Conservation (phyloP, 2,888 invertebrate genomes). For the Drosophila affinis region DNA sequence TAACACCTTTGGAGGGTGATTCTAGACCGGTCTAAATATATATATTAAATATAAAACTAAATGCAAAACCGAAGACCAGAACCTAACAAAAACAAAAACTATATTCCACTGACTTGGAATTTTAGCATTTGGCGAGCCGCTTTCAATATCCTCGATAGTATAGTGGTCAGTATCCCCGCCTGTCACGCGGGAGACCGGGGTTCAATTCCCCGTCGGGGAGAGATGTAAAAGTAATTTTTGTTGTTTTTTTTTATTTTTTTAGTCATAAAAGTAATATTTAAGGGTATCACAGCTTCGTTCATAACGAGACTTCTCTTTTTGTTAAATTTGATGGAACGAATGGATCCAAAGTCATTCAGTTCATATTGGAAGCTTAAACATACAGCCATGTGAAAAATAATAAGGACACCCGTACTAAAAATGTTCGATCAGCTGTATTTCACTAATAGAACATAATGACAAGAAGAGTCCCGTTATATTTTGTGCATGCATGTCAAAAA, state of each 20-base stretch:
- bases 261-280: too few species aligned
- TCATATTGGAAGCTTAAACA: too few species aligned
- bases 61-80: neutral
- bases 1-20: slow-evolving; percentile 50
- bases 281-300: too few species aligned
- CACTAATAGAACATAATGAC: too few species aligned
- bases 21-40: slow-evolving; percentile 16
- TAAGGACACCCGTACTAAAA: too few species aligned
- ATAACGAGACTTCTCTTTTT: too few species aligned
- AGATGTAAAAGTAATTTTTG: slow-evolving; percentile 12
- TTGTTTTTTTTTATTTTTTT: slow-evolving; percentile 9
- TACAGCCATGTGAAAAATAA: too few species aligned
- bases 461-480: too few species aligned
- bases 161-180: slow-evolving; percentile 73
- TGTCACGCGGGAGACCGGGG: slow-evolving; percentile 74
- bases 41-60: slow-evolving; percentile 15
- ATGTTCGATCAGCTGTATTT: too few species aligned
- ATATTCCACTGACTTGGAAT: neutral
- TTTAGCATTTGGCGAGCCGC: neutral
- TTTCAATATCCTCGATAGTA: slow-evolving; percentile 66
- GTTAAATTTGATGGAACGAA: too few species aligned
- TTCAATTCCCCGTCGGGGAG: slow-evolving; percentile 74
- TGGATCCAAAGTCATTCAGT: too few species aligned
- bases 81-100: neutral
- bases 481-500: too few species aligned